Evolutionary conservation across 1,140 invertebrate species (phyloP).

Genomic region (Apocrypta bakeri): DNA sequence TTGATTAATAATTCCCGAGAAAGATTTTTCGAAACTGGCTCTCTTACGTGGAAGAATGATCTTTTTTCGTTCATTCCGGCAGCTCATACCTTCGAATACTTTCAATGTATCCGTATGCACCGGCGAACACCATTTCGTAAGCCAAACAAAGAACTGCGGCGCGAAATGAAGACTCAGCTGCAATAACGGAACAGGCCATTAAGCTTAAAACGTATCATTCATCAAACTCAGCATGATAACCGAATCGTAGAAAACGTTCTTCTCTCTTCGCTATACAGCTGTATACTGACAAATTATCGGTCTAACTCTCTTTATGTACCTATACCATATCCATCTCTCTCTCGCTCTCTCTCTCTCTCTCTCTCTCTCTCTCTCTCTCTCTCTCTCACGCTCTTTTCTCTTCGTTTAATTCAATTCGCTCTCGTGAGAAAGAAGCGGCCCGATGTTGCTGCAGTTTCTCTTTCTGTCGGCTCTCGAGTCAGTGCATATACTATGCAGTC

Average conservation of each 20-base stretch:
- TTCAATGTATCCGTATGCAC: too few species aligned
- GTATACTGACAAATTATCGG: conserved; percentile 36
- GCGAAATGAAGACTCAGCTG: neutral
- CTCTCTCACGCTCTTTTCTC: conserved; percentile 12
- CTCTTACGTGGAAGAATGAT: neutral
- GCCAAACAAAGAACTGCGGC: too few species aligned
- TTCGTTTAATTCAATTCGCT: conserved; percentile 36
- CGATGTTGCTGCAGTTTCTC: conserved; percentile 17
- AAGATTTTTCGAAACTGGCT: too few species aligned
- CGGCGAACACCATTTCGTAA: too few species aligned
- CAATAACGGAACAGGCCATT: conserved; percentile 7
- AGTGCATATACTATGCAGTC: neutral
- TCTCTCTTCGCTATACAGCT: neutral
- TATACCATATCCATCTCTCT: too few species aligned
- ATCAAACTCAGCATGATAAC: conserved; percentile 4
- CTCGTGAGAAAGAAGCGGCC: conserved; percentile 46
- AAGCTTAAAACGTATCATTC: neutral
- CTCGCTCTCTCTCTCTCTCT: too few species aligned
- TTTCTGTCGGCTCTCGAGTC: conserved; percentile 34
- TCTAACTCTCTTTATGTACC: conserved; percentile 1
- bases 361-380: neutral
- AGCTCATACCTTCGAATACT: too few species aligned
- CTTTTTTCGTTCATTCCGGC: too few species aligned
- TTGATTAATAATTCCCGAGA: too few species aligned
- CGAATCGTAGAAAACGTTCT: neutral